Evolutionary conservation across 2,888 invertebrate genomes (phyloP), one percentile per base, ranked within the genome.

Genomic region (Eutolmus rufibarbis): DNA sequence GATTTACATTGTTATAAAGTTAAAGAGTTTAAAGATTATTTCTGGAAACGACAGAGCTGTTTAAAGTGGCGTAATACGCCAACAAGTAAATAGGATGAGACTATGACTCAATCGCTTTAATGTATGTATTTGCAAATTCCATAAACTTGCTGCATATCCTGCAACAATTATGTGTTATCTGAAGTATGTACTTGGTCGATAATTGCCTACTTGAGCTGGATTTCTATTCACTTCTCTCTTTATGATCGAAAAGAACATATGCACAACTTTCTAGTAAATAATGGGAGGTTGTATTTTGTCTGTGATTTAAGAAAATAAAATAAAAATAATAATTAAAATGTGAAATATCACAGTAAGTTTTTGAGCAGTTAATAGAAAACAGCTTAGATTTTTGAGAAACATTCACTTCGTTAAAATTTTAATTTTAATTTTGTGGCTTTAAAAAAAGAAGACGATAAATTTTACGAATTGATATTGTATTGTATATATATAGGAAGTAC

Each of bases 401-500:
- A 51, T 23, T 40, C 78, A 78, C 16, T 79, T 66, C 66, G 66
- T 66, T 66, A 28, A 51, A n/a, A 51, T 66, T 66, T 66, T 66
- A 8, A 66, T 66, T 46, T 28, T 40, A 12, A 12, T 40, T 66
- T 66, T 66, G 23, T 66, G 66, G 66, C 66, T 66, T 23, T 19
- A 66, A 66, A 43, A 81, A 43, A 82, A 56, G 12, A 82, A 74
- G 43, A 28, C 74, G 43, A 85, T 74, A 74, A 37, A 74, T 85
- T 85, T 74, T 43, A 43, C 74, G 74, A 66, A 66, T 66, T 85
- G 51, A 56, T 82, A 43, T 79, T 79, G 28, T 57, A 56, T 84
- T 85, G 74, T 85, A 85, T 85, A 74, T 74, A 84, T 85, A 86
- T 90, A 90, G 90, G 90, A 90, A 90, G 89, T 91, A 91, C 91